Evolutionary conservation across 64 coral and sea anemone genomes (phyloP).

Genomic region (Catalaphyllia jardinei): DNA sequence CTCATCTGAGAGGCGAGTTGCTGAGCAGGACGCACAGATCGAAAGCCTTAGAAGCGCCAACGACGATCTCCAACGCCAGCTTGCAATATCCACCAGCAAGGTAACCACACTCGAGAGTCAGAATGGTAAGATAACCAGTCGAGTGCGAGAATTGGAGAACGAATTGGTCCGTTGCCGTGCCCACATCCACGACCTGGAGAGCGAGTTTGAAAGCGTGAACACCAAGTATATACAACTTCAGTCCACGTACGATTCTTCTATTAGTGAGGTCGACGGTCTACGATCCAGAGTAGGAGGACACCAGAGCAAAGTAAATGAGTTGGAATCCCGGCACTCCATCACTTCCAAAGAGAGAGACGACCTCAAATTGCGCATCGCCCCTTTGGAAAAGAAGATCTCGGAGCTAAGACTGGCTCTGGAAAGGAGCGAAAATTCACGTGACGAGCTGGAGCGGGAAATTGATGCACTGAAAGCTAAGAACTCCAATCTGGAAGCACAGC

Average conservation of each 20-base stretch:
- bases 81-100: conserved; percentile 58
- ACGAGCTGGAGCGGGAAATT: conserved; percentile 75
- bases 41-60: conserved; percentile 73
- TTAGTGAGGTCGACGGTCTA: conserved; percentile 81
- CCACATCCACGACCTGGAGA: conserved; percentile 71
- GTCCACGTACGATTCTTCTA: conserved; percentile 66
- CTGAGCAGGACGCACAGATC: conserved; percentile 72
- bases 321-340: conserved; percentile 82
- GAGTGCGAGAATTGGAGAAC: conserved; percentile 71
- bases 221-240: conserved; percentile 61
- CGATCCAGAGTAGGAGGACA: conserved; percentile 66
- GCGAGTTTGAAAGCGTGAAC: conserved; percentile 59
- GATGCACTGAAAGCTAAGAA: conserved; percentile 77
- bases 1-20: conserved; percentile 61
- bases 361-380: conserved; percentile 68
- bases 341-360: conserved; percentile 91
- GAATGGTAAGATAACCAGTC: conserved; percentile 45
- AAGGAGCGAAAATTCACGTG: conserved; percentile 81
- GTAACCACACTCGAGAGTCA: conserved; percentile 60
- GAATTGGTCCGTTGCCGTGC: conserved; percentile 66
- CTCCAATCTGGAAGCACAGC: conserved; percentile 81
- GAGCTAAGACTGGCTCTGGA: conserved; percentile 80
- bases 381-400: conserved; percentile 82
- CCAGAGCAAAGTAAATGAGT: conserved; percentile 80
- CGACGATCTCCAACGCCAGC: conserved; percentile 81